Conservation (phyloP, 1,140 invertebrate genomes). For the Orchestia grillus region DNA sequence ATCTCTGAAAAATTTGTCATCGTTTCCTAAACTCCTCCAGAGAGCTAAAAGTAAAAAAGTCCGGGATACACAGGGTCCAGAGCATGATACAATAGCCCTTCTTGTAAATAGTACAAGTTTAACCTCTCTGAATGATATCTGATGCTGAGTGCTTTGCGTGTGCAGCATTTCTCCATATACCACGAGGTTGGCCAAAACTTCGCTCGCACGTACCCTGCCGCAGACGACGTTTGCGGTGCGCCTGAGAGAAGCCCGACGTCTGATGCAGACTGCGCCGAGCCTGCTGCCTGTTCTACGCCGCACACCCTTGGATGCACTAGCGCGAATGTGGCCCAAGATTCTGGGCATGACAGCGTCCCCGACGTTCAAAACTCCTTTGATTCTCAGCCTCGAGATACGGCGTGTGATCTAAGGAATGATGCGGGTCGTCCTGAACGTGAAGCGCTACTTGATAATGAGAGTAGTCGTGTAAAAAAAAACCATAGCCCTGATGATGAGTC, state of each 20-base stretch:
- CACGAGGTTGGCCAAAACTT: conserved; percentile 83
- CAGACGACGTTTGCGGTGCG: not conserved
- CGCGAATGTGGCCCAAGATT: no score
- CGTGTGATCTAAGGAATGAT: not conserved
- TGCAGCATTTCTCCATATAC: conserved; percentile 65
- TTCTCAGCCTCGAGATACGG: no score
- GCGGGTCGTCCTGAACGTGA: not conserved
- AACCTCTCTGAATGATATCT: no score
- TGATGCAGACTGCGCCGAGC: not conserved
- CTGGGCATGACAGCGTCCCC: not conserved
- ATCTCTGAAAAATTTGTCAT: not conserved
- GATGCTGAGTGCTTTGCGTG: not conserved
- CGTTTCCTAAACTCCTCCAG: no score
- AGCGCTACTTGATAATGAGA: not conserved
- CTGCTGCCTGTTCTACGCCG: not conserved
- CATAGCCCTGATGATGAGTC: not conserved
- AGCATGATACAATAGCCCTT: no score
- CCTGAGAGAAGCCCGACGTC: not conserved
- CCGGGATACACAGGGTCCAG: no score
- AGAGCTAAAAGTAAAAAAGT: no score
- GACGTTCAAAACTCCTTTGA: not conserved
- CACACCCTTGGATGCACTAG: not conserved
- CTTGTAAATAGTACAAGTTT: no score
- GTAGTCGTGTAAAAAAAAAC: not conserved
- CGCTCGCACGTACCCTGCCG: conserved; percentile 79